Base-by-base conservation (phyloP, 2,113 vertebrate species). In the Cyanoramphus novaezelandiae region DNA sequence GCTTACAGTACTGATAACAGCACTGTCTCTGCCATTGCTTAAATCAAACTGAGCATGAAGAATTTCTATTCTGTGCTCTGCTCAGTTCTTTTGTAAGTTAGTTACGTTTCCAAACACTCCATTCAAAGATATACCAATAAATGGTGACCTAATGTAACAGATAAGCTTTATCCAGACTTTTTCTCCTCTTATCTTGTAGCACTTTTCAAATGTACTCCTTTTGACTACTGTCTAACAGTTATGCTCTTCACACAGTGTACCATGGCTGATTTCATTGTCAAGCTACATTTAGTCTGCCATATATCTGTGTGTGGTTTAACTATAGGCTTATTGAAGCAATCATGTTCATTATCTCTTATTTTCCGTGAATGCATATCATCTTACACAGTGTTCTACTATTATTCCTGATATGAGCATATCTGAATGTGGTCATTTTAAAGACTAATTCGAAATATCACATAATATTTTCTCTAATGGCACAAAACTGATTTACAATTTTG, bases 231-330 rank as follows among this genome's bases (percentile, higher is more conserved):
- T 80, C 43, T 60, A 82, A 65, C 49, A 63, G 70, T 72, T 53
- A 33, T 50, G n/a, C 70, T 93, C 62, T 94, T 90, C 84, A 91
- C 28, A 81, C 49, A 2, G 15, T 52, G 78, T 11, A 24, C 43
- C 33, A 47, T 43, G 57, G 19, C 53, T 64, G 72, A 77, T 94
- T 90, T 95, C 27, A 87, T 76, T 92, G 80, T 63, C 60, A 95
- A 88, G 62, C 47, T 93, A 88, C 83, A 62, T 82, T 91, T 78
- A 92, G 59, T 37, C 37, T 94, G 67, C 57, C 53, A 90, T 92
- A 50, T 83, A 74, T 81, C 35, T 94, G 24, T 79, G 28, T 87
- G 27, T 82, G 14, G n/a, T 78, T 94, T 89, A 95, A 96, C 33
- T 62, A 29, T 25, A 46, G 47, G 71, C 88, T 95, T 87, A 92